Evolutionary conservation across 1,140 invertebrate species (phyloP).

Genomic region (Drosophila bifasciata): DNA sequence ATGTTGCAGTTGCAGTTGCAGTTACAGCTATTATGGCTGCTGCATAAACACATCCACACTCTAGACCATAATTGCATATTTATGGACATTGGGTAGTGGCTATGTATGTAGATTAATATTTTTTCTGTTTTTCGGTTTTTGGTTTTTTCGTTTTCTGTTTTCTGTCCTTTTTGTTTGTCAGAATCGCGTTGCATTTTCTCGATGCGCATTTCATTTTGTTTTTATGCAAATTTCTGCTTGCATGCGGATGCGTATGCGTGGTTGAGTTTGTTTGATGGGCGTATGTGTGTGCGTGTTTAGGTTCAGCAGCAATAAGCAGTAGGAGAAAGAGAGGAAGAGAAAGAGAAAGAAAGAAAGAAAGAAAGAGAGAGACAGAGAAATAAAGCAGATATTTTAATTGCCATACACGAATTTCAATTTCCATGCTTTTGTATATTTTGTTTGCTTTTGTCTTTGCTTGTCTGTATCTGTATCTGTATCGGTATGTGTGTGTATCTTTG

Average conservation of each 20-base stretch:
- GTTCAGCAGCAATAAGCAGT: conserved; percentile 37
- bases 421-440: conserved; percentile 52
- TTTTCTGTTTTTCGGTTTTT: conserved; percentile 13
- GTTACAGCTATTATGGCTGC: conserved; percentile 8
- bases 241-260: conserved; percentile 8
- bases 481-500: not conserved
- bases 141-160: conserved; percentile 31
- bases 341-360: conserved; percentile 16
- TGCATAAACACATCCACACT: conserved; percentile 40
- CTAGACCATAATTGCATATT: conserved; percentile 62
- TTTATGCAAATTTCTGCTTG: conserved; percentile 63
- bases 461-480: conserved; percentile 10
- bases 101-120: conserved; percentile 9
- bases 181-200: conserved; percentile 52
- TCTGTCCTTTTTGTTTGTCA: conserved; percentile 51
- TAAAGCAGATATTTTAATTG: conserved; percentile 74
- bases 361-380: conserved; percentile 37
- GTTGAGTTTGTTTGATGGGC: conserved; percentile 27
- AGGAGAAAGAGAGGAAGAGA: conserved; percentile 20
- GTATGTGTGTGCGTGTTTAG: conserved; percentile 17
- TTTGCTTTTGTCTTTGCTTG: conserved; percentile 26
- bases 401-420: conserved; percentile 69
- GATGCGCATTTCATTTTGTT: conserved; percentile 59
- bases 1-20: not conserved
- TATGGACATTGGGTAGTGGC: conserved; percentile 31